A percentile compares a stretch with the other conserved stretches of the same genome.
phyloP scores from a whole-genome alignment of 2,888 invertebrate species.

The Leptogaster cylindrica region DNA sequence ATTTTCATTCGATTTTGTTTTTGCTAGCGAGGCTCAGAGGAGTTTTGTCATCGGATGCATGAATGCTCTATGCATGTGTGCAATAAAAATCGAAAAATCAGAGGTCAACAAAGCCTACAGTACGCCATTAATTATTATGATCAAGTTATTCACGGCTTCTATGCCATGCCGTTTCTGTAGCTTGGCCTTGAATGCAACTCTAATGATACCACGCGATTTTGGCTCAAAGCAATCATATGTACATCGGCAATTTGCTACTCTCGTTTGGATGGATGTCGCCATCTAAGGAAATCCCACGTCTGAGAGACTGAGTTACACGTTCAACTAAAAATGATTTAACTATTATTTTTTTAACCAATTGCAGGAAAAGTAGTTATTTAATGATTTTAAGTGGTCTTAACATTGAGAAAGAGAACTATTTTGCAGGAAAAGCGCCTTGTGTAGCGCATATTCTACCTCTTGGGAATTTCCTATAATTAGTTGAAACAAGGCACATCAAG shows the following conservation, averaged over 20 bases:
- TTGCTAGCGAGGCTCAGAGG: background rate
- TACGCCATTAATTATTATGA: slow-evolving; percentile 36
- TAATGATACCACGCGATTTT: slow-evolving; percentile 38
- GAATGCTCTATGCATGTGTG: background rate
- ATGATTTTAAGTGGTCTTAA: too few relatives aligned
- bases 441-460: too few relatives aligned
- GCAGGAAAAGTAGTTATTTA: too few relatives aligned
- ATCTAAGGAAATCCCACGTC: slow-evolving; percentile 22
- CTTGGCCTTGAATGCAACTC: slow-evolving; percentile 37
- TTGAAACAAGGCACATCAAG: too few relatives aligned
- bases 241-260: slow-evolving; percentile 28
- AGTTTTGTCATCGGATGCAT: slow-evolving; percentile 14
- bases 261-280: slow-evolving; percentile 13
- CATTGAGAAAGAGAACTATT: too few relatives aligned
- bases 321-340: too few relatives aligned
- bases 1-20: slow-evolving; percentile 31
- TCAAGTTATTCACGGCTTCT: slow-evolving; percentile 24
- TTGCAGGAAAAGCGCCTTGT: too few relatives aligned
- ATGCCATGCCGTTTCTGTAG: slow-evolving; percentile 15
- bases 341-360: too few relatives aligned
- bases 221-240: slow-evolving; percentile 18
- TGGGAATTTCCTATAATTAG: too few relatives aligned
- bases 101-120: slow-evolving; percentile 38
- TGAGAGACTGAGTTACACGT: too few relatives aligned
- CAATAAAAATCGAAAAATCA: slow-evolving; percentile 29